Evolutionary conservation across 2,888 invertebrate genomes (phyloP).

Genomic region (Ptycholaimellus sp.): DNA sequence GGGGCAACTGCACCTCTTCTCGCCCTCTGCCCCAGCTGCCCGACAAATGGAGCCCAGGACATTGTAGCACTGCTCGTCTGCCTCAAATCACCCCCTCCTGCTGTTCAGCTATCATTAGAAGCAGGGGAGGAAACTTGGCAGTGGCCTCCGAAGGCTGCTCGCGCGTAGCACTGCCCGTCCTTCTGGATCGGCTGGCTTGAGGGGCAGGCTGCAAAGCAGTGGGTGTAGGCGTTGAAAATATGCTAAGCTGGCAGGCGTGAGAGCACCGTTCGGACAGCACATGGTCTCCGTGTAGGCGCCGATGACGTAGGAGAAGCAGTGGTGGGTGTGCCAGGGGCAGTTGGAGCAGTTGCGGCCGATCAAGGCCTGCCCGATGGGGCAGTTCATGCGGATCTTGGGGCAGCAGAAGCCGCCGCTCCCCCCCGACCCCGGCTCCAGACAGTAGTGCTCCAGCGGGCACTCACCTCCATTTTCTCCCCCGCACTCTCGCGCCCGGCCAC

Average conservation of each 20-base stretch:
- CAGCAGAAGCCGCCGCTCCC: conserved; percentile 8
- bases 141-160: conserved; percentile 5
- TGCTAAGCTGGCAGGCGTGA: not conserved
- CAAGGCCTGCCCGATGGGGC: conserved; percentile 9
- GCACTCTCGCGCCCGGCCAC: conserved; percentile 5
- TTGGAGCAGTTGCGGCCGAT: conserved; percentile 7
- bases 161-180: conserved; percentile 8
- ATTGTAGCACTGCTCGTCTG: conserved; percentile 8
- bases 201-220: conserved; percentile 7
- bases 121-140: too few species aligned
- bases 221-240: not conserved
- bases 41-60: conserved; percentile 7
- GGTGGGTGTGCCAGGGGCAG: conserved; percentile 11
- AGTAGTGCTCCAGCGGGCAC: conserved; percentile 8
- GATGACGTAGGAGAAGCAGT: conserved; percentile 10
- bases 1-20: conserved; percentile 5
- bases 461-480: not conserved
- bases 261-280: conserved; percentile 10
- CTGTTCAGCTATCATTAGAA: too few species aligned
- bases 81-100: too few species aligned
- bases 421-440: conserved; percentile 7
- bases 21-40: not conserved
- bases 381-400: conserved; percentile 8
- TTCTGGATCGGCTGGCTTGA: conserved; percentile 8
- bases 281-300: conserved; percentile 8